Base-by-base conservation (phyloP, 2,797 vertebrate species). In the Coregonus ussuriensis region DNA sequence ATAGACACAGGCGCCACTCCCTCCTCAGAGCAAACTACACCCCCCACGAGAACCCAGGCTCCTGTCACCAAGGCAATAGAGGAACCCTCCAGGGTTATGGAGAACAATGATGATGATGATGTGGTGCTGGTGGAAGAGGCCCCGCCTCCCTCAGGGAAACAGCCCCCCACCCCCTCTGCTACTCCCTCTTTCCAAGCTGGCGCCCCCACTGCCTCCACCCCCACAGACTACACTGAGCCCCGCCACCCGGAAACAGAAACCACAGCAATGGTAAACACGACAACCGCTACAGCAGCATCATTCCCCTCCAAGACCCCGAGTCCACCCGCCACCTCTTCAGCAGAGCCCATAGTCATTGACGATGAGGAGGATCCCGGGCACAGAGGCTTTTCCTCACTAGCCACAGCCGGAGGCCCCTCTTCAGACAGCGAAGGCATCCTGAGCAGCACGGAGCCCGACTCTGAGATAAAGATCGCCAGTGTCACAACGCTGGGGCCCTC, bases 391-490 rank as follows among this genome's bases (percentile, higher is more conserved):
- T 85, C 87, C 59, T 77, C 84, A 6, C 74, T 25, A 2, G 18
- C 87, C 73, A 87, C 89, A 0, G 85, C 18, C 84, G 3, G 81
- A 31, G 25, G 83, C 76, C 51, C 41, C 51, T 25, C 71, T 14
- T 53, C 79, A 76, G 74, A 54, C 11, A 63, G 88, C 0, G 87
- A 90, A 3, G 78, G 75, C 31, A 83, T 65, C 29, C 91, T 97
- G 90, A 97, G 97, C 91, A 96, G 95, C 93, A 98, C 97, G 71
- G 98, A 99, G 92, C 96, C 96, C 65, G 97, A 98, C 87, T 99
- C 98, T 70, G 97, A 98, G 91, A 98, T 99, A 91, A 95, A 95
- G 86, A 99, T 99, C 37, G 95, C 97, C 93, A 97, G 97, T 80
- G 98, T 99, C 89, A 99, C 97, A 85, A 99, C 98, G 0, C 93